phyloP scores from a whole-genome alignment of 2,888 invertebrate species.

The Caenorhabditis sinica region DNA sequence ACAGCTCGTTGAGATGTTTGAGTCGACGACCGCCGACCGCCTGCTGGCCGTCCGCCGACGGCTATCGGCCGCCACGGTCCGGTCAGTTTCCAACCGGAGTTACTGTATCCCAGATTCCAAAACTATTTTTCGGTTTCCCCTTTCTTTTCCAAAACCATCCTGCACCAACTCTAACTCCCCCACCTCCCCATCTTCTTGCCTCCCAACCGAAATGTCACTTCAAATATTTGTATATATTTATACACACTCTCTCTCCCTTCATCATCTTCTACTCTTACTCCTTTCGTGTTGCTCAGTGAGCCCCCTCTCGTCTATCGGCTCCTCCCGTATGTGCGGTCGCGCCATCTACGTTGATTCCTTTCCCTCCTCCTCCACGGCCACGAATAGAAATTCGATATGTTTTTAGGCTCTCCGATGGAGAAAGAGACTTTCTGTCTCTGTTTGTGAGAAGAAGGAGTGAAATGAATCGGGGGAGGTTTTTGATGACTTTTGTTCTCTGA shows the following conservation, averaged over 20 bases:
- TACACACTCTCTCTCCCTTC: conserved; percentile 35
- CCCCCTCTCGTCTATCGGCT: background rate
- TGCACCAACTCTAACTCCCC: background rate
- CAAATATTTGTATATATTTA: conserved; percentile 61
- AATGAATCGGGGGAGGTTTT: conserved; percentile 21
- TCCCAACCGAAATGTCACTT: conserved; percentile 43
- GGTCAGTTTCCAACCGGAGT: no score
- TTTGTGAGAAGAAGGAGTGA: conserved; percentile 11
- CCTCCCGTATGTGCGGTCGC: conserved; percentile 9
- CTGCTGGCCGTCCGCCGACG: no score
- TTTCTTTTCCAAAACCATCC: background rate
- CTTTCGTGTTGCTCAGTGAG: conserved; percentile 29
- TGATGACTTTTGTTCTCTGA: conserved; percentile 10
- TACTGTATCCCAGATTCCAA: no score
- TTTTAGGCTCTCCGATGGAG: conserved; percentile 25
- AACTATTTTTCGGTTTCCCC: no score
- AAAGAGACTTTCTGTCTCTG: background rate
- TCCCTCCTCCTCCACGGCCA: background rate
- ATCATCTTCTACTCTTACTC: background rate
- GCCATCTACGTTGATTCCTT: conserved; percentile 48
- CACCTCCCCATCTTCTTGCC: background rate
- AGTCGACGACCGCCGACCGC: no score
- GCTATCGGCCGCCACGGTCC: no score
- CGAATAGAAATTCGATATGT: conserved; percentile 58
- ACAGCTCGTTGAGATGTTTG: no score